Conservation (phyloP, 2,888 invertebrate species). For the Zele albiditarsus region DNA sequence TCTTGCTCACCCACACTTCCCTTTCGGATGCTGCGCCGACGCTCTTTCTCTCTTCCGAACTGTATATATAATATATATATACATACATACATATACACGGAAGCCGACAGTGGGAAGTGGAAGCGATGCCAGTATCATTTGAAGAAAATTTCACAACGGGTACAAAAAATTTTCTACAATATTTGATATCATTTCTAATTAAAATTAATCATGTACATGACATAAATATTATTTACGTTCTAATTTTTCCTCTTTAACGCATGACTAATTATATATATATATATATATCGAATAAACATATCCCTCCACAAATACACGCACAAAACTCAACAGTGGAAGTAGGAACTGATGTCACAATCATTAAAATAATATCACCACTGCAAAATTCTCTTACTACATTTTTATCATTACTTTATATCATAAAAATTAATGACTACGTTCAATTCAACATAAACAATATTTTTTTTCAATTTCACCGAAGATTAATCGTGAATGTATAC, state of each 20-base stretch:
- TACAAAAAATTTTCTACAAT: no score
- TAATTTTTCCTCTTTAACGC: no score
- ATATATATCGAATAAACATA: no score
- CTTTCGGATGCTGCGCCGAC: slow-evolving; percentile 33
- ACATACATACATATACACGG: neutral
- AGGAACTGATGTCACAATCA: no score
- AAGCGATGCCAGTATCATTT: slow-evolving; percentile 12
- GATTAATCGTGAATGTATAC: neutral
- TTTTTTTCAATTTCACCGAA: neutral
- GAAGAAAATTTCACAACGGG: neutral
- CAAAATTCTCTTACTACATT: no score
- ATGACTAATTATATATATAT: no score
- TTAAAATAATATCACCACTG: no score
- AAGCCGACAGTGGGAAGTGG: slow-evolving; percentile 10
- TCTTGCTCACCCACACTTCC: slow-evolving; percentile 11
- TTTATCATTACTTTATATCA: neutral
- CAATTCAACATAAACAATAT: neutral
- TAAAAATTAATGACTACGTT: neutral
- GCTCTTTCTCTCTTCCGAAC: slow-evolving; percentile 41
- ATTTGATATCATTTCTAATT: neutral
- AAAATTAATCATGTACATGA: neutral
- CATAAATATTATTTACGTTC: no score
- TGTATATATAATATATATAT: slow-evolving; percentile 8
- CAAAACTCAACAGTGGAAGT: no score
- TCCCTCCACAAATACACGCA: no score